Conservation (phyloP, 2,888 invertebrate species). For the Microctonus brassicae region DNA sequence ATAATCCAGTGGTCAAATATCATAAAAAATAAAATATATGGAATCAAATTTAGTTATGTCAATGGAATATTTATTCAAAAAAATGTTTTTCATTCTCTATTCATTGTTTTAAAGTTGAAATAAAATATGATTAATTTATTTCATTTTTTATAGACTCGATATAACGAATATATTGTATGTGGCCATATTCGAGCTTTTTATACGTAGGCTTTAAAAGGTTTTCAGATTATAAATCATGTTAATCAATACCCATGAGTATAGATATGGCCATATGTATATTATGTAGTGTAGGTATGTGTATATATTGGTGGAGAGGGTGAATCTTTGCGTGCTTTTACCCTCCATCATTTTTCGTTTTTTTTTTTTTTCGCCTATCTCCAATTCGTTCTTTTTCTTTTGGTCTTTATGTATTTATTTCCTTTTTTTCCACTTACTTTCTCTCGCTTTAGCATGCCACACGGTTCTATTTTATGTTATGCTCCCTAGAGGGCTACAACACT, state of each 20-base stretch:
- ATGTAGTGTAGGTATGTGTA: conserved; percentile 9
- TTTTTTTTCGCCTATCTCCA: conserved; percentile 26
- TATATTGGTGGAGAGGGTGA: neutral
- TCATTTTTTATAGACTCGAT: neutral
- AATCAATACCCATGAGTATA: neutral
- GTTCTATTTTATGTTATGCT: conserved; percentile 11
- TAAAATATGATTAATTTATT: neutral
- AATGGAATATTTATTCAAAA: neutral
- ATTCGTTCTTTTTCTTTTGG: neutral
- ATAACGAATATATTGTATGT: neutral
- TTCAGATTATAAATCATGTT: neutral
- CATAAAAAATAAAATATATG: neutral
- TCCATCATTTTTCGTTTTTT: conserved; percentile 2
- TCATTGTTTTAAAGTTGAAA: neutral
- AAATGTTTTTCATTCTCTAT: neutral
- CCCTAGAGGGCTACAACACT: conserved; percentile 22
- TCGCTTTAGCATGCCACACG: conserved; percentile 15
- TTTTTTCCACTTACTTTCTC: neutral
- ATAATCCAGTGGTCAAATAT: neutral
- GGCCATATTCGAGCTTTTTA: neutral
- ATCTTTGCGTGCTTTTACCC: conserved; percentile 16
- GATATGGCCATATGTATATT: neutral
- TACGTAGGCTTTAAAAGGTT: neutral
- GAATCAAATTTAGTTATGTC: neutral
- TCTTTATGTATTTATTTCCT: neutral